Evolutionary conservation across 2,113 vertebrate genomes (phyloP).

Genomic region (Corythoichthys intestinalis): DNA sequence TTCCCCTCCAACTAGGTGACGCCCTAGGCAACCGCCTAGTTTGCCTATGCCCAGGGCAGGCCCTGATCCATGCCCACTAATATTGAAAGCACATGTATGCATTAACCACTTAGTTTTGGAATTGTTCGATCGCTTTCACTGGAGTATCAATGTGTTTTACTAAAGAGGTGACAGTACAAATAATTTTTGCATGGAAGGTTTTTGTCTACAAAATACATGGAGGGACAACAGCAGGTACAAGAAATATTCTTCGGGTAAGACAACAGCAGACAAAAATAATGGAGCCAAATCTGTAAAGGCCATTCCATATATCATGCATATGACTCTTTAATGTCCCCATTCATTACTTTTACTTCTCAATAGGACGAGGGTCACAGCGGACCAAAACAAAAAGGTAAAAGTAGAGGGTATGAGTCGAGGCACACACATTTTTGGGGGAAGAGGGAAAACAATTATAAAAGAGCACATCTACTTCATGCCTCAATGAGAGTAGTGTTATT

Average conservation of each 20-base stretch:
- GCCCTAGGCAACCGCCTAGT: too few species aligned
- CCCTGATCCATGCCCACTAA: too few species aligned
- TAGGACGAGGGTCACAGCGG: conserved; percentile 37
- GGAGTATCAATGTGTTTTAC: too few species aligned
- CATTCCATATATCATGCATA: conserved; percentile 74
- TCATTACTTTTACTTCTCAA: conserved; percentile 65
- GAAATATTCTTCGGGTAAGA: conserved; percentile 16
- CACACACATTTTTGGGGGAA: conserved; percentile 10
- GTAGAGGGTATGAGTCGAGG: not conserved
- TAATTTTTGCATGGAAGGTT: too few species aligned
- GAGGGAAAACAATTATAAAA: conserved; percentile 21
- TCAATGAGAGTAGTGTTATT: conserved; percentile 61
- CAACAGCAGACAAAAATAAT: conserved; percentile 28
- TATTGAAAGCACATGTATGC: too few species aligned
- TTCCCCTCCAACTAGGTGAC: too few species aligned
- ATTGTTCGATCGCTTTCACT: too few species aligned
- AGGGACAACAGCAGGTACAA: conserved; percentile 26
- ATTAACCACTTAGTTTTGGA: too few species aligned
- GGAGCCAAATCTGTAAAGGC: conserved; percentile 57
- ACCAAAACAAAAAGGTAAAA: conserved; percentile 12
- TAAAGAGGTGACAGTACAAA: too few species aligned
- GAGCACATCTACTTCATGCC: conserved; percentile 39
- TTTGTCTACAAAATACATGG: conserved; percentile 33
- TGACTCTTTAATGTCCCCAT: conserved; percentile 76
- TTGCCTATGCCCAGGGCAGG: too few species aligned